Conservation (phyloP, 2,888 invertebrate genomes). For the Nephrotoma guestfalica region DNA sequence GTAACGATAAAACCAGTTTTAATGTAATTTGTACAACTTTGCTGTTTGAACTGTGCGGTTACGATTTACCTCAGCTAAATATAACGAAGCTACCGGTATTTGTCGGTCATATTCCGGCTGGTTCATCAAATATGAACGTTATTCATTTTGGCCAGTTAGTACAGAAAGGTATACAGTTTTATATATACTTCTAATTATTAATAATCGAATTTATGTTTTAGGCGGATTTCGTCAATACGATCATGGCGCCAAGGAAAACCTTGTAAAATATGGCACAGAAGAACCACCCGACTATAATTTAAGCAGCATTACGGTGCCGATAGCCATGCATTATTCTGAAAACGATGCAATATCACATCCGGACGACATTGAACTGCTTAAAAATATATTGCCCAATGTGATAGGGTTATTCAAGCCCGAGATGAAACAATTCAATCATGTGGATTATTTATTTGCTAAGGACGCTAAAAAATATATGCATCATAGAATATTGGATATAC, state of each 20-base stretch:
- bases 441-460: constrained; percentile 46
- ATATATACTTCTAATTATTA: neutral
- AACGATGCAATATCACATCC: constrained; percentile 42
- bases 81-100: constrained; percentile 39
- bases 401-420: constrained; percentile 29
- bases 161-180: constrained; percentile 15
- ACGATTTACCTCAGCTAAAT: constrained; percentile 36
- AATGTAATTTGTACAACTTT: constrained; percentile 42
- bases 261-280: constrained; percentile 32
- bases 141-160: constrained; percentile 42
- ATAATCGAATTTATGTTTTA: constrained; percentile 15
- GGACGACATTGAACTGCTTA: constrained; percentile 30
- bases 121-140: constrained; percentile 45
- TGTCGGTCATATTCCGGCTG: constrained; percentile 43
- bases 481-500: constrained; percentile 25
- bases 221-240: constrained; percentile 36
- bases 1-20: constrained; percentile 34
- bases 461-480: constrained; percentile 39
- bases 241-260: constrained; percentile 34
- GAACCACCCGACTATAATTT: constrained; percentile 41
- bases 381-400: constrained; percentile 7
- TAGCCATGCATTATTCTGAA: constrained; percentile 42
- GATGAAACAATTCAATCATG: constrained; percentile 36
- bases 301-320: constrained; percentile 36
- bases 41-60: constrained; percentile 44